Evolutionary conservation across 2,113 vertebrate genomes (phyloP), one percentile per base, ranked within the genome.

Genomic region (Pipra filicauda): DNA sequence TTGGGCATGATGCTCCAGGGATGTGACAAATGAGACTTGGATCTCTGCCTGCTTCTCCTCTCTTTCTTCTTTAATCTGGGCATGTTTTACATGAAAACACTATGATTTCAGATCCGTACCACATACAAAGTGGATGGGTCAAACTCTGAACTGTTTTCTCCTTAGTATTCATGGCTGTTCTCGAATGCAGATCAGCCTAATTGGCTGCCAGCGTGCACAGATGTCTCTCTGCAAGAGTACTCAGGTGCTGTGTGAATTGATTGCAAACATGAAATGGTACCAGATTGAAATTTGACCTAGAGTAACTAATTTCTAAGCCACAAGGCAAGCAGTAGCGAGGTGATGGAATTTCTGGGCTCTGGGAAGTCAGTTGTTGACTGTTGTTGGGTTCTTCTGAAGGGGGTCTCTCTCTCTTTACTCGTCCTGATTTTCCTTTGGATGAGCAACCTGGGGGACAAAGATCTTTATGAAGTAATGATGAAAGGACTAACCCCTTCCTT

Each of bases 141-240:
- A 75, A 65, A 22, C 54, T 94, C 70, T 81, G 73, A 72, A 11
- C 52, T 10, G 10, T 27, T 78, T 52, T 48, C 22, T 80, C 57
- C 57, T 94, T 85, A 75, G 76, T 95, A 92, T 78, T 66, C 49
- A 9, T 69, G 52, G 41, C 71, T 78, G 35, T 84, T 91, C 5
- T 1, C 83, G 82, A 84, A 82, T 80, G 82, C 69, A 86, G 79
- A 96, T 93, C 82, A 86, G 69, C 73, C 88, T 96, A 80, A 95
- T 75, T 96, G 92, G 27, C 85, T 96, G 72, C 52, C 88, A 87
- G 85, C 16, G 0, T 57, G 88, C 90, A 86, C 90, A 92, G 95
- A 84, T 93, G 88, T 74, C 85, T 85, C 88, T 89, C 88, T 52
- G 65, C 70, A 84, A 81, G 79, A 61, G 48, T 44, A 65, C 57